Evolutionary conservation across 2,113 vertebrate species (phyloP).

Genomic region (Danionella cerebrum): DNA sequence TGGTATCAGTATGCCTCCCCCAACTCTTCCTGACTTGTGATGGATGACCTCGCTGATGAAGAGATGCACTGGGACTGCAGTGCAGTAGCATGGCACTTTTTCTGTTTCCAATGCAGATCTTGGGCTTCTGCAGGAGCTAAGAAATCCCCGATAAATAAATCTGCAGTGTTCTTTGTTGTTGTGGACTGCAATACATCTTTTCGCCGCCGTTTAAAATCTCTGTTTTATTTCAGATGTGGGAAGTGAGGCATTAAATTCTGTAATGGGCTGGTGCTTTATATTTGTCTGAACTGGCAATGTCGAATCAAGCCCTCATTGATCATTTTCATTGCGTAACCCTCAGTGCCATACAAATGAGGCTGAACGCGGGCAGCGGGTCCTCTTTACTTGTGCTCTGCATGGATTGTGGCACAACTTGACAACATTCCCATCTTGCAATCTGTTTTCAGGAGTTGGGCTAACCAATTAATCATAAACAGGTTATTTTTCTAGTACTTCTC

Average conservation of each 20-base stretch:
- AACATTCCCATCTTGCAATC: no score
- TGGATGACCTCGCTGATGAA: constrained; percentile 9
- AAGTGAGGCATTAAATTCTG: constrained; percentile 6
- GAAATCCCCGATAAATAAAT: constrained; percentile 5
- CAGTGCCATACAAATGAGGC: neutral
- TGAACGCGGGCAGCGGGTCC: no score
- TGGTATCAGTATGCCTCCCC: neutral
- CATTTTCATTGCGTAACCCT: neutral
- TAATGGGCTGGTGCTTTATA: constrained; percentile 2
- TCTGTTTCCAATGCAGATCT: constrained; percentile 18
- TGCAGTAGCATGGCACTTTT: neutral
- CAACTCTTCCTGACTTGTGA: neutral
- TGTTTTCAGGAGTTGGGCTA: no score
- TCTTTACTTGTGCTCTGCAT: no score
- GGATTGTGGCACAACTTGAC: no score
- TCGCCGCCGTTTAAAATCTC: constrained; percentile 12
- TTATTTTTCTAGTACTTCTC: no score
- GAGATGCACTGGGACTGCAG: constrained; percentile 3
- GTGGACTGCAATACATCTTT: constrained; percentile 16
- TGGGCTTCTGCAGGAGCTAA: neutral
- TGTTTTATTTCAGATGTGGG: constrained; percentile 14
- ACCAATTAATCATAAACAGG: no score
- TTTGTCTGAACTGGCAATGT: constrained; percentile 7
- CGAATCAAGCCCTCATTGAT: neutral
- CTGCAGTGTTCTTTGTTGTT: neutral